Evolutionary conservation across 2,888 invertebrate genomes (phyloP).

Genomic region (Agelastica alni): DNA sequence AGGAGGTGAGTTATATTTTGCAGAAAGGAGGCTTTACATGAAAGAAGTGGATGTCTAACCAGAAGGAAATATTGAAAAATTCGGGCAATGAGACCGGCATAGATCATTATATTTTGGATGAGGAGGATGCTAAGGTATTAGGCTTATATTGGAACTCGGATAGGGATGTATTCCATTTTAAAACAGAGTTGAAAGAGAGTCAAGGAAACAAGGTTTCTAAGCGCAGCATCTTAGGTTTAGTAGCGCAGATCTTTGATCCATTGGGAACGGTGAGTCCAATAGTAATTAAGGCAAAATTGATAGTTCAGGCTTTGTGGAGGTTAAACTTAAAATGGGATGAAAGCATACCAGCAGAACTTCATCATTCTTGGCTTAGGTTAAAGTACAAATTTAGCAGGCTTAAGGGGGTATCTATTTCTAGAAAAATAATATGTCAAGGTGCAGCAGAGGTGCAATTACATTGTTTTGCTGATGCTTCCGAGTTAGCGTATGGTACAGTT

Average conservation of each 20-base stretch:
- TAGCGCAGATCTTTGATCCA: conserved; percentile 16
- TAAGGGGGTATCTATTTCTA: conserved; percentile 1
- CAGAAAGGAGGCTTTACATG: conserved; percentile 17
- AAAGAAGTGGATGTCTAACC: conserved; percentile 15
- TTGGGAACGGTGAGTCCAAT: conserved; percentile 8
- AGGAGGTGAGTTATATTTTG: neutral
- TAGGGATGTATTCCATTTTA: conserved; percentile 8
- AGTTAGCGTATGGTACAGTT: conserved; percentile 1
- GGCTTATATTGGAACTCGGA: conserved; percentile 17
- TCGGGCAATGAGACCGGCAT: neutral
- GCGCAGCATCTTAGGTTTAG: too few relatives aligned
- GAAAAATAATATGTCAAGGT: conserved; percentile 9
- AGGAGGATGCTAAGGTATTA: conserved; percentile 7
- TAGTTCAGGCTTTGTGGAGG: conserved; percentile 13
- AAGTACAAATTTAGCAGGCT: too few relatives aligned
- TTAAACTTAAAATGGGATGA: conserved; percentile 10
- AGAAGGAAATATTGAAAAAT: neutral
- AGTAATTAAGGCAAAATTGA: conserved; percentile 7
- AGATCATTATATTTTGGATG: conserved; percentile 2
- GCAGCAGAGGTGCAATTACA: conserved; percentile 15
- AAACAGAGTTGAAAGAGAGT: neutral
- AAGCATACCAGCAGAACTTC: conserved; percentile 4
- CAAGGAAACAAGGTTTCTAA: too few relatives aligned
- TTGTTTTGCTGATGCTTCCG: conserved; percentile 20
- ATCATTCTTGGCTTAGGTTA: too few relatives aligned